phyloP scores from a whole-genome alignment of 2,888 invertebrate species.

The Cylloceria caligata region DNA sequence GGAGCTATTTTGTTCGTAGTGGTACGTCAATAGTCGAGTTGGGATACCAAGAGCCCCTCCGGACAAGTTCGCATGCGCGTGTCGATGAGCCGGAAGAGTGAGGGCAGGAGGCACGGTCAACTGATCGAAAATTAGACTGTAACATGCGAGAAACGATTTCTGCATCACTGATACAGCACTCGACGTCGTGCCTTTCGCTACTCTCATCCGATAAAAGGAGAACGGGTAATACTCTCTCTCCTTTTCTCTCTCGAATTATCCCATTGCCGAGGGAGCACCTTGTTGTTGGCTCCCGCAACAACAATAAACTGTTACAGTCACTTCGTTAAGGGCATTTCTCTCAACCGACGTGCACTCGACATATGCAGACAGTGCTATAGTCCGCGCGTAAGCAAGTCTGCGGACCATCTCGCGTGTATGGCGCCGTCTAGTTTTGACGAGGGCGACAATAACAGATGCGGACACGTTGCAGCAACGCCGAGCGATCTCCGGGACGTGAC shows the following conservation, averaged over 20 bases:
- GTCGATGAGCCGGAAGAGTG: neutral
- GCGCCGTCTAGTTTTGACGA: constrained; percentile 49
- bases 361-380: neutral
- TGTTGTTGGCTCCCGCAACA: constrained; percentile 69
- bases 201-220: constrained; percentile 80
- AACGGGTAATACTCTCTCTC: constrained; percentile 72
- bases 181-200: constrained; percentile 69
- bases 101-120: neutral
- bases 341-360: constrained; percentile 13
- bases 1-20: too few relatives aligned
- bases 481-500: constrained; percentile 33
- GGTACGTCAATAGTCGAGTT: too few relatives aligned
- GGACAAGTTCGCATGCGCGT: neutral
- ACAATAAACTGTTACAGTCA: constrained; percentile 81
- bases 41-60: neutral
- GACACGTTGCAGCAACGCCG: constrained; percentile 45
- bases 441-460: constrained; percentile 63
- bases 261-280: constrained; percentile 51
- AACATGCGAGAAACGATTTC: neutral
- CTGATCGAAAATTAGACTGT: constrained; percentile 26
- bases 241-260: constrained; percentile 45
- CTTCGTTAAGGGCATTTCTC: constrained; percentile 80
- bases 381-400: constrained; percentile 28
- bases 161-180: constrained; percentile 11
- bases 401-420: constrained; percentile 8